A percentile compares a stretch with the other conserved stretches of the same genome.
These are phyloP conservation scores for Lasiommata megera DNA, from an alignment of 2,888 invertebrate species.

Conservation along the genomic window DNA sequence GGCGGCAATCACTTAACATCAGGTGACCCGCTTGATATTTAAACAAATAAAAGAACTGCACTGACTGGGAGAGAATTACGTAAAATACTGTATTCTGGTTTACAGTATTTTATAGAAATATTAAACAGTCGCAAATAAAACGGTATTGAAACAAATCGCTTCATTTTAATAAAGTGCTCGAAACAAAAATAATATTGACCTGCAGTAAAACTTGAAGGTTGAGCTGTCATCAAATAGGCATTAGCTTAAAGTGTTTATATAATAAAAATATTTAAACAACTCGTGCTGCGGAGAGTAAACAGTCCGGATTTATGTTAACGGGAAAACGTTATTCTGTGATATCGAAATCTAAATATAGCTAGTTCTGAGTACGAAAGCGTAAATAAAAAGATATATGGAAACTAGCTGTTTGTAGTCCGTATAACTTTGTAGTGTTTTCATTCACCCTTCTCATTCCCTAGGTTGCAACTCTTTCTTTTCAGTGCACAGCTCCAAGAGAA, in stretches of 20 bases:
- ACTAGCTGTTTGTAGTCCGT: too few relatives aligned
- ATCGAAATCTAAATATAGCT: background rate
- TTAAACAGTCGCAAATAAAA: background rate
- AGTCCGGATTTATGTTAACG: background rate
- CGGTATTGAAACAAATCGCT: too few relatives aligned
- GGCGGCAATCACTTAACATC: too few relatives aligned
- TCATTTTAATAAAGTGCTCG: background rate
- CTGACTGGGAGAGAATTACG: too few relatives aligned
- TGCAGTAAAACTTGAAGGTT: background rate
- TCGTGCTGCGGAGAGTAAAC: background rate
- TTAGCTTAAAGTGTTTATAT: constrained; percentile 2
- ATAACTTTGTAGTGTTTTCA: too few relatives aligned
- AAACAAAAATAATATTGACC: background rate
- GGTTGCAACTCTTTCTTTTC: too few relatives aligned
- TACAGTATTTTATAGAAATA: background rate
- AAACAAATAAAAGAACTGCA: too few relatives aligned
- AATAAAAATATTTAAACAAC: background rate
- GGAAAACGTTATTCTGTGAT: background rate
- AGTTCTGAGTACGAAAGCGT: background rate
- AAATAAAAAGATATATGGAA: background rate
- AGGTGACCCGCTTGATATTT: too few relatives aligned
- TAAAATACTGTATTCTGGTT: too few relatives aligned
- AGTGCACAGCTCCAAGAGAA: too few relatives aligned
- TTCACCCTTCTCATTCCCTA: too few relatives aligned
- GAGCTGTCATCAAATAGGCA: constrained; percentile 2